A percentile compares a stretch with the other conserved stretches of the same genome.
phyloP scores from a whole-genome alignment of 2,797 vertebrate species.

The Eulemur rubriventer region DNA sequence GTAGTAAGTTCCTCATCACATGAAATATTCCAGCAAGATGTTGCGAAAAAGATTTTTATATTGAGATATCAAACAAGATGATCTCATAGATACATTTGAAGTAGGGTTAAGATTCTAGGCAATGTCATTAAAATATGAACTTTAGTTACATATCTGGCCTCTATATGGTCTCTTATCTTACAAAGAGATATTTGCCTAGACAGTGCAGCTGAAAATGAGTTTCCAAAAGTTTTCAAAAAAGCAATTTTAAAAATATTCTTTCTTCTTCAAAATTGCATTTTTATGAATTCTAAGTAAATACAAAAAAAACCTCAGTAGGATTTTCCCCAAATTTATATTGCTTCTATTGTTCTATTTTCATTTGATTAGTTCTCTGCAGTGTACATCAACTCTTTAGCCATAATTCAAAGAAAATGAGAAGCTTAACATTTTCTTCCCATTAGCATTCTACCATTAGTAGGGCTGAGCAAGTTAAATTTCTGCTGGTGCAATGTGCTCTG shows the following conservation, averaged over 20 bases:
- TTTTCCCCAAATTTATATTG: conserved; percentile 52
- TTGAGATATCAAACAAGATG: background rate
- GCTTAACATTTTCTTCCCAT: conserved; percentile 34
- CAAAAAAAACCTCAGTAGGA: conserved; percentile 45
- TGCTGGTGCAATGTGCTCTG: background rate
- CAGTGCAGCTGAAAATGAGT: conserved; percentile 6
- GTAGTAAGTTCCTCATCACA: background rate
- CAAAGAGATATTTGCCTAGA: background rate
- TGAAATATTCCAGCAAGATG: background rate
- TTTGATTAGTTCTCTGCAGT: conserved; percentile 51
- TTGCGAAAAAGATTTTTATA: background rate
- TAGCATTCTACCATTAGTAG: conserved; percentile 14
- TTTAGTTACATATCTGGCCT: background rate
- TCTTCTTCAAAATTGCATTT: conserved; percentile 50
- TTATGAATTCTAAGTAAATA: conserved; percentile 62
- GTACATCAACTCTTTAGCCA: conserved; percentile 42
- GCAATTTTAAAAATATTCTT: conserved; percentile 50
- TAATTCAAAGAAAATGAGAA: conserved; percentile 37
- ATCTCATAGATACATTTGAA: conserved; percentile 16
- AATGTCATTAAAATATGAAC: background rate
- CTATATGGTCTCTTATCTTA: background rate
- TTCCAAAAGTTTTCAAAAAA: conserved; percentile 43
- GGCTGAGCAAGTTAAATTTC: conserved; percentile 4
- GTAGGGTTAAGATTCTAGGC: background rate
- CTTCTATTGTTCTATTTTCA: conserved; percentile 54